A percentile compares a stretch with the other conserved stretches of the same genome.
phyloP scores from a whole-genome alignment of 2,797 vertebrate species.

The Valencia hispanica region DNA sequence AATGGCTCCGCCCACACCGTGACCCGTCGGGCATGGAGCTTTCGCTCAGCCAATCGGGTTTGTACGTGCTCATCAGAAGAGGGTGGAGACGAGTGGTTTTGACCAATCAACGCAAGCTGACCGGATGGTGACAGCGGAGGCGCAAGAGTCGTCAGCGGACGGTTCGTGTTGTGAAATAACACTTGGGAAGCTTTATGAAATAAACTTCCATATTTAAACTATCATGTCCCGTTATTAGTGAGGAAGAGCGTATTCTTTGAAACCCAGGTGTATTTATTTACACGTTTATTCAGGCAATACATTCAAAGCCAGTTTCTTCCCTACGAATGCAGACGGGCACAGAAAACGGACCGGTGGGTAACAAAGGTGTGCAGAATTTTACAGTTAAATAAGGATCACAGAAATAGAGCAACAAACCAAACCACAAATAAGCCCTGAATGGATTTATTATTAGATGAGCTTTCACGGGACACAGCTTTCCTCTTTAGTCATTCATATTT shows the following conservation, averaged over 20 bases:
- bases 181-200: not conserved
- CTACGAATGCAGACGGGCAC: conserved; percentile 10
- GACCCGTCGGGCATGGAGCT: not conserved
- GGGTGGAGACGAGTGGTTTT: conserved; percentile 52
- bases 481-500: conserved; percentile 17
- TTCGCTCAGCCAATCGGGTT: conserved; percentile 70
- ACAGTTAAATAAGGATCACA: conserved; percentile 22
- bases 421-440: conserved; percentile 10
- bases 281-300: conserved; percentile 46
- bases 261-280: conserved; percentile 9
- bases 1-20: conserved; percentile 47
- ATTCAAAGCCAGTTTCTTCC: conserved; percentile 12
- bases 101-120: conserved; percentile 65
- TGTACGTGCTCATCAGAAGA: conserved; percentile 72
- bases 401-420: conserved; percentile 26
- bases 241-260: not conserved
- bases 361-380: conserved; percentile 14
- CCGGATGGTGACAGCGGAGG: conserved; percentile 51
- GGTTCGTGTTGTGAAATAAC: conserved; percentile 34
- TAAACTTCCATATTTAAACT: not conserved
- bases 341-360: conserved; percentile 11
- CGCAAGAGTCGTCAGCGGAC: accelerated
- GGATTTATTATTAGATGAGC: conserved; percentile 22
- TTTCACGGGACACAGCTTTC: conserved; percentile 19
- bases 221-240: not conserved